Evolutionary conservation across 1,140 invertebrate species (phyloP).

Genomic region (Ips typographus): DNA sequence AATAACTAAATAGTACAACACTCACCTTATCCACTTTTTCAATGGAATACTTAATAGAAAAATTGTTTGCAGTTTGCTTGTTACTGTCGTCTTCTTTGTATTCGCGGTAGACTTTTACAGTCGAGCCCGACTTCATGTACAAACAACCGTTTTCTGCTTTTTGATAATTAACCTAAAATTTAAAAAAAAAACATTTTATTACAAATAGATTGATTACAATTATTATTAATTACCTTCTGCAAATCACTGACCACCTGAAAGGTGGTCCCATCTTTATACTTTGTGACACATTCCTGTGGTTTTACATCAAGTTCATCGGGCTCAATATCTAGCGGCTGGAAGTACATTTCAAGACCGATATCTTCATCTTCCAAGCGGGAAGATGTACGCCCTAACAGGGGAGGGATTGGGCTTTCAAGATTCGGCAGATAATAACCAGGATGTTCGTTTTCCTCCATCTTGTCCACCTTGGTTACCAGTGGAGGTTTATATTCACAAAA

Average conservation of each 20-base stretch:
- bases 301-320: background rate
- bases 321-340: background rate
- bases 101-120: too few relatives aligned
- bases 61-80: too few relatives aligned
- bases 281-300: background rate
- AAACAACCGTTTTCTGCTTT: too few relatives aligned
- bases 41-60: too few relatives aligned
- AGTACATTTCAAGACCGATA: background rate
- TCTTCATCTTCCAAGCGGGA: background rate
- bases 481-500: constrained; percentile 5
- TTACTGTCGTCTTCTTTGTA: too few relatives aligned
- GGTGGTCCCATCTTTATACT: constrained; percentile 2
- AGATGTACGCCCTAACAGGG: background rate
- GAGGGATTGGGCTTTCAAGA: background rate
- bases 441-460: too few relatives aligned
- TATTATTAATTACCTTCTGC: background rate
- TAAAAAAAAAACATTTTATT: too few relatives aligned
- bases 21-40: too few relatives aligned
- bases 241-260: background rate
- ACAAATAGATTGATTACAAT: too few relatives aligned
- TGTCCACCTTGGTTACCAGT: background rate
- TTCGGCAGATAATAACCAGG: background rate
- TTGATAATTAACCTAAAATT: too few relatives aligned
- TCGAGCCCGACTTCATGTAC: too few relatives aligned
- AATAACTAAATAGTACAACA: too few relatives aligned